These are phyloP conservation scores for Pogonophryne albipinna DNA, from an alignment of 2,797 vertebrate genomes.

Conservation along the genomic window DNA sequence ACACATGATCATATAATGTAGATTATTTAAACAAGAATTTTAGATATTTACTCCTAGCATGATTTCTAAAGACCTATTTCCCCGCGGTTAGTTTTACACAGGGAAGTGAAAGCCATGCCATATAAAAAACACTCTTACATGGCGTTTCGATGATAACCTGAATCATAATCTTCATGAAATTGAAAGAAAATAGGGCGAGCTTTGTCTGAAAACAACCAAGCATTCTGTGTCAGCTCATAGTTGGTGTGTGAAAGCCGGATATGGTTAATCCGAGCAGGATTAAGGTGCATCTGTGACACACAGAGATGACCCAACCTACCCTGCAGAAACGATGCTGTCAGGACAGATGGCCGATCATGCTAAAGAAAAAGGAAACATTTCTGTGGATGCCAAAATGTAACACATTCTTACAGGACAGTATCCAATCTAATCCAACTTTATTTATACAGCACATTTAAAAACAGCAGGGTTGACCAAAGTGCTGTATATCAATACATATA, in stretches of 20 bases:
- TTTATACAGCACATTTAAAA: no score
- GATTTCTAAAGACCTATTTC: background rate
- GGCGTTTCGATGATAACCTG: no score
- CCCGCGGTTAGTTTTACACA: background rate
- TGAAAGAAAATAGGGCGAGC: background rate
- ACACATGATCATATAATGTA: no score
- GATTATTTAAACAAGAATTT: background rate
- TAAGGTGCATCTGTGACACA: conserved; percentile 50
- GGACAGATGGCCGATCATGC: conserved; percentile 40
- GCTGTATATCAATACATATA: no score
- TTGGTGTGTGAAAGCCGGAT: conserved; percentile 10
- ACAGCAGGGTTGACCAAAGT: no score
- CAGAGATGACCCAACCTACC: conserved; percentile 26
- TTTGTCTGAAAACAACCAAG: background rate
- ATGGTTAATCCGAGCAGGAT: conserved; percentile 30
- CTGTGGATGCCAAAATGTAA: background rate
- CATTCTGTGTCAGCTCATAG: background rate
- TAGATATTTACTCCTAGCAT: background rate
- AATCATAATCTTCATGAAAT: no score
- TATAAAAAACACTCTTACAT: no score
- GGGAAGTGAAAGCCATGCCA: no score
- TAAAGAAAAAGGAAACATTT: background rate
- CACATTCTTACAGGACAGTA: background rate
- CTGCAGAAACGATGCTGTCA: conserved; percentile 27
- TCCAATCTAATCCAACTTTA: background rate